Evolutionary conservation across 2,113 vertebrate genomes (phyloP), one percentile per base, ranked within the genome.

Genomic region (Psittacula cyanocephala): DNA sequence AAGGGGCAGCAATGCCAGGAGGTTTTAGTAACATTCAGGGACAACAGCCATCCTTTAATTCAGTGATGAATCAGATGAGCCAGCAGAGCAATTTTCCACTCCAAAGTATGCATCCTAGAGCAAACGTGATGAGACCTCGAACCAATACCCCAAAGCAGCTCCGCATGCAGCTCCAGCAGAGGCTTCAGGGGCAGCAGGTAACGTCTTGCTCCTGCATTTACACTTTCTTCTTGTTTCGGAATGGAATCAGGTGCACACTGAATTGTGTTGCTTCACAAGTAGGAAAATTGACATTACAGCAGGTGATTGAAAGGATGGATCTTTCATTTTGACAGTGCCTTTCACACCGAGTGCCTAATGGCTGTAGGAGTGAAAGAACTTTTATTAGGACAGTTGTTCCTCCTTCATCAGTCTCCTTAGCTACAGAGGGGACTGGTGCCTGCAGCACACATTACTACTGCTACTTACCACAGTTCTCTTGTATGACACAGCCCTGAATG

Each of bases 111-210:
- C 99, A 99, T 93, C 98, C 99, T 1, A 98, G 99, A 8, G 98
- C 98, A 62, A 98, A 75, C 46, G 93, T 99, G 89, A 98, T 99
- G 97, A 98, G 99, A 43, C 98, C 99, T 43, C 98, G 99, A 52
- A 99, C 98, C 70, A 99, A 86, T 16, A 98, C 98, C 57, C 98
- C 98, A 62, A 99, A 99, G 93, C 99, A 99, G 33, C 98, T 99
- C 33, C 96, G 99, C 81, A 98, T 99, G 96, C 99, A 99, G 92
- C 98, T 99, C 46, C 99, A 99, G 97, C 99, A 99, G 97, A 98
- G 99, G 95, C 98, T 99, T 28, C 99, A 99, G 96, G 99, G 99
- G 75, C 99, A 99, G 93, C 99, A 99, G 99, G 99, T 99, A 97
- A 98, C 28, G 39, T 18, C 64, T 50, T 63, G 7, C 29, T 37